Base-by-base conservation (phyloP, 2,888 invertebrate species). In the Cenopis cana region DNA sequence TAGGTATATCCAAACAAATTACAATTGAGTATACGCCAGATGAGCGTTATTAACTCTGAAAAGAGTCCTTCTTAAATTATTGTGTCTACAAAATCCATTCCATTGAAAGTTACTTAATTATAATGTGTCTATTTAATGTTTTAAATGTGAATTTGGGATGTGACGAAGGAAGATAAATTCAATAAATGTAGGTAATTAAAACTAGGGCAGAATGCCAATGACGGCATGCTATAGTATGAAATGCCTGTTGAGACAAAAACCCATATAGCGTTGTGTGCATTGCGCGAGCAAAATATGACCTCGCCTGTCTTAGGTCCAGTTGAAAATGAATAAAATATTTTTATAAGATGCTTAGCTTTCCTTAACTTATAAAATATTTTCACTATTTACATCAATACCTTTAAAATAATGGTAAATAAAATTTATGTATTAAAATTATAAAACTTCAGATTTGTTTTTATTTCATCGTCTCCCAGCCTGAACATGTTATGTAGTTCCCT, bases 271-370 rank as follows among this genome's bases (percentile, higher is more conserved):
- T 46, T 24, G 60, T 41, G 29, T 60, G 54, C 20, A 12, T 54
- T 55, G 29, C 6, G 78, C 79, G 76, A 80, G 79, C 81, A 77
- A 81, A 79, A 83, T 81, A 76, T 78, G 81, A 80, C 86, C 84
- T 87, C 86, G 87, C 88, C 83, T 84, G 85, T 85, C 80, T 85
- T 86, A 85, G 85, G 89, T 89, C 87, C 89, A 88, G 76, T 80
- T 81, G 84, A 81, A 82, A 85, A 84, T 83, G 82, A 85, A 54
- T 54, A 83, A 84, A 83, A 89, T 93, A 93, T 93, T 93, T 93
- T 93, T 93, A 84, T 93, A 93, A 91, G 86, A 91, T 87, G 93
- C 93, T 93, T 93, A 92, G 93, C 93, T 93, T 93, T 90, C 89
- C 86, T 87, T 85, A 88, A 89, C 85, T 87, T 89, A 87, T 86